Evolutionary conservation across 2,888 invertebrate genomes (phyloP).

Genomic region (Matsumyia berberina): DNA sequence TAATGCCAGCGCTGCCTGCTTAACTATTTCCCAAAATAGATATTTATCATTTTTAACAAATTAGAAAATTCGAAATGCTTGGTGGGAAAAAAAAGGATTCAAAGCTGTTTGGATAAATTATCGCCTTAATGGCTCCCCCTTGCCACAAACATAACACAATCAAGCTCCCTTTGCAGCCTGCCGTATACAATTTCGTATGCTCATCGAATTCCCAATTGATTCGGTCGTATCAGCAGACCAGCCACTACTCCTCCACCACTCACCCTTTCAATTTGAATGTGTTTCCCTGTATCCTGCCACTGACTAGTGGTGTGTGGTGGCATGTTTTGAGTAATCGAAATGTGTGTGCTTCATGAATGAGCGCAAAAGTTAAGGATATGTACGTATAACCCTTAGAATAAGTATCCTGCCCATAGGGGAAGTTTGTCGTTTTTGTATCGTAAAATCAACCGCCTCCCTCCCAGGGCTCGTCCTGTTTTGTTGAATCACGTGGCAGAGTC

Average conservation of each 20-base stretch:
- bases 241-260: conserved; percentile 8
- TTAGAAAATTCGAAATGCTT: conserved; percentile 33
- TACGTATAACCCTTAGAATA: conserved; percentile 55
- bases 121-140: conserved; percentile 66
- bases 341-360: conserved; percentile 55
- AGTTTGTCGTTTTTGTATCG: conserved; percentile 18
- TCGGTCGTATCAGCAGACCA: conserved; percentile 39
- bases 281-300: conserved; percentile 12
- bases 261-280: conserved; percentile 5
- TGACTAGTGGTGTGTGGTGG: conserved; percentile 26
- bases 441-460: conserved; percentile 45
- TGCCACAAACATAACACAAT: conserved; percentile 68
- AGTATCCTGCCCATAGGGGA: conserved; percentile 50
- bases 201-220: conserved; percentile 62
- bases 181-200: conserved; percentile 6
- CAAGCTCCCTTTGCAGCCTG: conserved; percentile 10
- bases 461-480: conserved; percentile 38
- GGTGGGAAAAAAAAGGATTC: conserved; percentile 16
- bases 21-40: conserved; percentile 15
- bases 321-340: conserved; percentile 62
- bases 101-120: conserved; percentile 53
- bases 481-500: conserved; percentile 56
- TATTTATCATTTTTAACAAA: conserved; percentile 39
- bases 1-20: background rate
- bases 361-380: conserved; percentile 61